Conservation (phyloP, 1,140 invertebrate species). For the Thaumatotibia leucotreta region DNA sequence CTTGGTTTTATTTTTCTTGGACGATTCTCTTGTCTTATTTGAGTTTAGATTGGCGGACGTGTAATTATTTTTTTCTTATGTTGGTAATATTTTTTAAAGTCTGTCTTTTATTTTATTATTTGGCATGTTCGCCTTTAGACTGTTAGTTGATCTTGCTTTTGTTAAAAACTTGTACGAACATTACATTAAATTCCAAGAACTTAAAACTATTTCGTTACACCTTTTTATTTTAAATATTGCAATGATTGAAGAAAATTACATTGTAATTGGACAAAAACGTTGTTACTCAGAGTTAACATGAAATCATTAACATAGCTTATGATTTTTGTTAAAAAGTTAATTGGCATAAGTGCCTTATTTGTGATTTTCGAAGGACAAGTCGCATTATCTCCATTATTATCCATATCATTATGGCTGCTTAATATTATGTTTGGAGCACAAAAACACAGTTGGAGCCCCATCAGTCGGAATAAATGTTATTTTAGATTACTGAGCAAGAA, state of each 20-base stretch:
- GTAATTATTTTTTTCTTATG: not conserved
- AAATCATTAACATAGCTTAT: conserved; percentile 6
- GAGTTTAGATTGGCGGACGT: not conserved
- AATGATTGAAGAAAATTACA: not conserved
- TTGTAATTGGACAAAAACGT: not conserved
- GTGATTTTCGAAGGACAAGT: not conserved
- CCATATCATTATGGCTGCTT: not conserved
- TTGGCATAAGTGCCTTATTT: not conserved
- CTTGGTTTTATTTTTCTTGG: not conserved
- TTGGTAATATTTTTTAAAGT: not conserved
- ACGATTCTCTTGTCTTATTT: not conserved
- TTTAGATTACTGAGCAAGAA: too few species aligned
- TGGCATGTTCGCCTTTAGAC: too few species aligned
- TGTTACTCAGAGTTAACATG: conserved; percentile 5
- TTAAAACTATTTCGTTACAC: not conserved
- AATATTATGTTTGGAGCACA: not conserved
- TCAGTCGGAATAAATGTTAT: too few species aligned
- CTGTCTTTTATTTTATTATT: not conserved
- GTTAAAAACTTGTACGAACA: not conserved
- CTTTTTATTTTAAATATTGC: not conserved
- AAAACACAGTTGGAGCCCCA: not conserved
- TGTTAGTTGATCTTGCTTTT: too few species aligned
- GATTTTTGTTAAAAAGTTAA: not conserved
- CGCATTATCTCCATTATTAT: not conserved
- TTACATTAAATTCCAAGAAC: not conserved